Conservation (phyloP, 2,888 invertebrate genomes). For the Drosophila birchii region DNA sequence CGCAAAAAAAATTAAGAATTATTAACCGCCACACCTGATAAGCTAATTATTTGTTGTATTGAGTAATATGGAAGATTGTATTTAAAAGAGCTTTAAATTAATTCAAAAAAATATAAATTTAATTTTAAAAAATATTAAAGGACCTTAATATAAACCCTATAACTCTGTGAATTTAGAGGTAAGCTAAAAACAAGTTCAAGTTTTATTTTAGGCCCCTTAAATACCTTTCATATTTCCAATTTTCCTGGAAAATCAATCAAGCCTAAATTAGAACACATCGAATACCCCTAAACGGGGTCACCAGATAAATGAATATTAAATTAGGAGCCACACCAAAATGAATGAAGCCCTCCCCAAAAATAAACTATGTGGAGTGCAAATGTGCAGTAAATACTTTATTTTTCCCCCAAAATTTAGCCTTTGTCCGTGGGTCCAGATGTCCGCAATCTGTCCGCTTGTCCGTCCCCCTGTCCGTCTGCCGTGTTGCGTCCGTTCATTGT, state of each 20-base stretch:
- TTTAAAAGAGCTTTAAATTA: too few relatives aligned
- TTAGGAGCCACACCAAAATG: background rate
- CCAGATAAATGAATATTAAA: slow-evolving; percentile 1
- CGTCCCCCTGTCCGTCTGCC: slow-evolving; percentile 20
- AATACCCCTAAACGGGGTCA: background rate
- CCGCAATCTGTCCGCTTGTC: slow-evolving; percentile 18
- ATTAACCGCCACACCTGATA: too few relatives aligned
- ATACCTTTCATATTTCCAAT: background rate
- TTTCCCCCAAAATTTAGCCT: slow-evolving; percentile 6
- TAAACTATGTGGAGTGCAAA: slow-evolving; percentile 1
- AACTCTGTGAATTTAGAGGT: background rate
- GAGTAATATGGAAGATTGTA: too few relatives aligned
- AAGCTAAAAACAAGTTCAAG: background rate
- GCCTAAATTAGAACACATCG: background rate
- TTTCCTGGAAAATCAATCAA: background rate
- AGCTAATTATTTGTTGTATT: too few relatives aligned
- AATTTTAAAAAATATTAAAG: too few relatives aligned
- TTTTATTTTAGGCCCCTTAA: background rate
- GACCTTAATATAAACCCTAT: too few relatives aligned
- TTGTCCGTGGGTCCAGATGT: slow-evolving; percentile 17
- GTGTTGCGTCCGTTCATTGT: slow-evolving; percentile 36
- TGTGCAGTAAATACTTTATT: slow-evolving; percentile 15
- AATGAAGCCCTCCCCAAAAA: slow-evolving; percentile 1
- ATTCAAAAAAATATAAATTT: too few relatives aligned
- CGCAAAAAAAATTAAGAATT: too few relatives aligned